A percentile compares a stretch with the other conserved stretches of the same genome.
These are phyloP conservation scores for Cydia pomonella DNA, from an alignment of 1,140 invertebrate genomes.

Conservation along the genomic window DNA sequence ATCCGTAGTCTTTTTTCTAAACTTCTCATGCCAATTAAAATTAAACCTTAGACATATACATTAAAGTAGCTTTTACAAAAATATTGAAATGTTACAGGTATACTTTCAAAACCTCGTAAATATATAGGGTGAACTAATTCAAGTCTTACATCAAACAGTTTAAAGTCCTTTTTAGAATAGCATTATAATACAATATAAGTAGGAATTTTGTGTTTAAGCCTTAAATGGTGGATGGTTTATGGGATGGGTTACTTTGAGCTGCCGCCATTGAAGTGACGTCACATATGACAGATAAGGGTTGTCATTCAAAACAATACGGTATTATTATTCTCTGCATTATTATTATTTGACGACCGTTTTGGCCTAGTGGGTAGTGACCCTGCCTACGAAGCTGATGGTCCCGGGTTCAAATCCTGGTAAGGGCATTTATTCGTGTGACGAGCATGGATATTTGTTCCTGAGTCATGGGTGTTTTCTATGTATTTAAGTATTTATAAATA, in stretches of 20 bases:
- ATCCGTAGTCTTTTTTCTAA: not conserved
- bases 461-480: no score
- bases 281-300: not conserved
- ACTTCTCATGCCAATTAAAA: not conserved
- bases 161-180: not conserved
- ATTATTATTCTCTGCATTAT: no score
- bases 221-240: constrained; percentile 8
- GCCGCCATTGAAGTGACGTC: not conserved
- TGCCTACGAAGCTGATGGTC: no score
- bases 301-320: not conserved
- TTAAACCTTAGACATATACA: not conserved
- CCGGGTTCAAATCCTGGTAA: no score
- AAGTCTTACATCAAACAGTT: not conserved
- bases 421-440: no score
- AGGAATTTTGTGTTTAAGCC: not conserved
- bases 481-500: no score
- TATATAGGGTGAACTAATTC: not conserved
- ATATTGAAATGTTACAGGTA: not conserved
- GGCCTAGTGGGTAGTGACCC: no score
- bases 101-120: not conserved
- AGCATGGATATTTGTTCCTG: no score
- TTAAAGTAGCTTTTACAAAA: not conserved
- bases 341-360: no score
- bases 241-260: not conserved
- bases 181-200: not conserved